A percentile compares a stretch with the other conserved stretches of the same genome.
These are phyloP conservation scores for Sphaerolaimus hirsutus DNA, from an alignment of 2,888 invertebrate genomes.

Conservation along the genomic window DNA sequence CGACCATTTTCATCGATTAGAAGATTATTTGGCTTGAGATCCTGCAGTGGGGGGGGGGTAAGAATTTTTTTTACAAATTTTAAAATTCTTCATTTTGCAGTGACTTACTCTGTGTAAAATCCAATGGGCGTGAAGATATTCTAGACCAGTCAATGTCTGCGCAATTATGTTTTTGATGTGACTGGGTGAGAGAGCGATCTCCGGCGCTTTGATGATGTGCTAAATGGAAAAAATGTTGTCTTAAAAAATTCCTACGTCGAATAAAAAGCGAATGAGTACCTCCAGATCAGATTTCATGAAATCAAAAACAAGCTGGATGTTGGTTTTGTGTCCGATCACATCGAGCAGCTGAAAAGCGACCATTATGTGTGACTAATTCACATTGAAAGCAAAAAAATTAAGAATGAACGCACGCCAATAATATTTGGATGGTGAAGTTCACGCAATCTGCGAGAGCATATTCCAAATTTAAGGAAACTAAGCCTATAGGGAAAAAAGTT, in stretches of 20 bases:
- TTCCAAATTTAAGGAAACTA: no score
- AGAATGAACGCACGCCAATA: slow-evolving; percentile 45
- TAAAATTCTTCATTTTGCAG: background rate
- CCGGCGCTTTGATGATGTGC: slow-evolving; percentile 39
- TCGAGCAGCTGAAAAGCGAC: slow-evolving; percentile 37
- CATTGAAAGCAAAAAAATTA: background rate
- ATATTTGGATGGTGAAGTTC: slow-evolving; percentile 80
- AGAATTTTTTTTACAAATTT: no score
- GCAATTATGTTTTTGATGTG: slow-evolving; percentile 85
- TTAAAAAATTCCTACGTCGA: background rate
- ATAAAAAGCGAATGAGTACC: slow-evolving; percentile 31
- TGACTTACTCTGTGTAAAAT: slow-evolving; percentile 54
- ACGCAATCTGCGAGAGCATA: no score
- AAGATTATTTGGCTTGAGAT: slow-evolving; percentile 95
- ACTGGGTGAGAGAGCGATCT: slow-evolving; percentile 60
- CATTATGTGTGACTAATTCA: background rate
- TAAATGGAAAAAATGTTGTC: slow-evolving; percentile 11
- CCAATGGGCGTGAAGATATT: slow-evolving; percentile 82
- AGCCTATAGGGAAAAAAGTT: no score
- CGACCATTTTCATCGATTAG: slow-evolving; percentile 70
- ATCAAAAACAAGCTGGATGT: slow-evolving; percentile 91
- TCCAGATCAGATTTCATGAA: slow-evolving; percentile 98
- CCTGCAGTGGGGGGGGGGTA: slow-evolving; percentile 28
- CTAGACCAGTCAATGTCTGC: slow-evolving; percentile 76
- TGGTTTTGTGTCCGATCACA: slow-evolving; percentile 93